Percentiles rank a stretch among this genome's conserved stretches.
Evolutionary conservation across 2,113 vertebrate species (phyloP).

Genomic region (Chrysemys picta): DNA sequence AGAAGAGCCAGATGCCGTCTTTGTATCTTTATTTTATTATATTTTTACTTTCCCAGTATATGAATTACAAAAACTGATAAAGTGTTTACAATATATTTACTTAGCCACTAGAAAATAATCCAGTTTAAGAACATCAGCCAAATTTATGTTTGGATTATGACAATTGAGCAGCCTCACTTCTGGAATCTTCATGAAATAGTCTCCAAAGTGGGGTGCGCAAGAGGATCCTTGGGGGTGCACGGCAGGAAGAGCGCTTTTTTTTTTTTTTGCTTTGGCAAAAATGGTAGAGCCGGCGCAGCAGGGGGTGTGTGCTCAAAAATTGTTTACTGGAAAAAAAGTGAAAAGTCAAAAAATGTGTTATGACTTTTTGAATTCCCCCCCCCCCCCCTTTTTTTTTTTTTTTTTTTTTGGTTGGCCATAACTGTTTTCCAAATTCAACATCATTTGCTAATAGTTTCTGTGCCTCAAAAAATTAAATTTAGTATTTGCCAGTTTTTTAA

Average conservation of each 20-base stretch:
- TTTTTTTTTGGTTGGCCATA: not conserved
- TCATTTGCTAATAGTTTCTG: not conserved
- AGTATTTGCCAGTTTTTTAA: not conserved
- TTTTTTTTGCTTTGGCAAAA: no score
- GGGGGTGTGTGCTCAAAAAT: no score
- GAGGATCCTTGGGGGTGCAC: no score
- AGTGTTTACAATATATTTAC: not conserved
- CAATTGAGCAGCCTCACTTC: not conserved
- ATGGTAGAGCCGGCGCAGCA: no score
- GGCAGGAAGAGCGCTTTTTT: no score
- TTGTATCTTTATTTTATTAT: not conserved
- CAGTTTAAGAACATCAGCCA: not conserved
- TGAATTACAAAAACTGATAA: not conserved
- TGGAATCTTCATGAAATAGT: constrained; percentile 16
- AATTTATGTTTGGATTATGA: not conserved
- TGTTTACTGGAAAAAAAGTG: not conserved
- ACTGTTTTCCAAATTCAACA: not conserved
- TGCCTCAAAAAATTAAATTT: not conserved
- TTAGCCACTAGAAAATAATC: not conserved
- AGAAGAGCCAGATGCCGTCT: not conserved
- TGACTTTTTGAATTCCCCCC: no score
- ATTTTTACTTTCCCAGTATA: not conserved
- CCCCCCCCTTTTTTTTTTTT: no score
- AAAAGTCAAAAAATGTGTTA: not conserved
- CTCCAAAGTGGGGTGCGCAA: no score